Evolutionary conservation across 2,888 invertebrate genomes (phyloP).

Genomic region (Drosophila pseudotalamancana): DNA sequence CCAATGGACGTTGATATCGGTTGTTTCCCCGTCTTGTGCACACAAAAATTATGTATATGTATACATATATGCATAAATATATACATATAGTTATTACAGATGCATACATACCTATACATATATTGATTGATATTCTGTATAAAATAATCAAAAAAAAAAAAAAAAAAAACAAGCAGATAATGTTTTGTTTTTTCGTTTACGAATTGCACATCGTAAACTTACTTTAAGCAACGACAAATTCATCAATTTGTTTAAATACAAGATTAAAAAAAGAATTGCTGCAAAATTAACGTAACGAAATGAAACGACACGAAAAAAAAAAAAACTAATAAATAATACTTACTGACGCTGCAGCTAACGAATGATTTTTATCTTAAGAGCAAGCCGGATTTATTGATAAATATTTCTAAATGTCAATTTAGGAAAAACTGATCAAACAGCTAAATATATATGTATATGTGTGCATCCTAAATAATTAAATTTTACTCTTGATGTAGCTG

Average conservation of each 20-base stretch:
- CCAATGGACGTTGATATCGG: constrained; percentile 55
- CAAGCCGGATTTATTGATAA: neutral
- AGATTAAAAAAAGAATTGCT: constrained; percentile 19
- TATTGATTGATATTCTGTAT: constrained; percentile 29
- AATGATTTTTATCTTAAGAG: constrained; percentile 26
- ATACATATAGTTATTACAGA: constrained; percentile 12
- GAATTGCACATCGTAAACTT: constrained; percentile 39
- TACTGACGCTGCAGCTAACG: constrained; percentile 9
- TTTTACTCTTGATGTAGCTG: too few relatives aligned
- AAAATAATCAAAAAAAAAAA: constrained; percentile 14
- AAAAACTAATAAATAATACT: constrained; percentile 10
- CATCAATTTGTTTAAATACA: constrained; percentile 25
- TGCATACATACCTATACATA: constrained; percentile 17
- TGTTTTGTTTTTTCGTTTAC: constrained; percentile 31
- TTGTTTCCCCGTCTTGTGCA: constrained; percentile 53
- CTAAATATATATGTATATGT: constrained; percentile 4
- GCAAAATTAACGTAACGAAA: constrained; percentile 7
- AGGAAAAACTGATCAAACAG: neutral
- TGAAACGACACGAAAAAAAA: constrained; percentile 2
- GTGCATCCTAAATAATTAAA: neutral
- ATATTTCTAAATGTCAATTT: too few relatives aligned
- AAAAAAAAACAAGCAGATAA: too few relatives aligned
- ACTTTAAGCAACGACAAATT: constrained; percentile 36
- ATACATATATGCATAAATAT: constrained; percentile 23
- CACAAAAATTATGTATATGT: constrained; percentile 60